phyloP scores from a whole-genome alignment of 2,113 vertebrate species.

The Tachysurus vachellii region DNA sequence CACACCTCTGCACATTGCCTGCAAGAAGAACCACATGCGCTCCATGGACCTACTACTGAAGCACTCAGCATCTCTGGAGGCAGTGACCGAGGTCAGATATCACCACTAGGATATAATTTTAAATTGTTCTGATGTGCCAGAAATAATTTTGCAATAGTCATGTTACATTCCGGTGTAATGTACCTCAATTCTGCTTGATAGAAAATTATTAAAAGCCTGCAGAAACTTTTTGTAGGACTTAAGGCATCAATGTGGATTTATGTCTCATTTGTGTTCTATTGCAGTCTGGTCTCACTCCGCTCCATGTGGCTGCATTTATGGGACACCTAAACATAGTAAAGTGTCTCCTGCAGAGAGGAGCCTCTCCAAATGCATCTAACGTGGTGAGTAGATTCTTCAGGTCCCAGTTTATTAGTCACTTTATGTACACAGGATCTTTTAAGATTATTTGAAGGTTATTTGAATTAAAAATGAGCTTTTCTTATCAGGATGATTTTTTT shows the following conservation, averaged over 20 bases:
- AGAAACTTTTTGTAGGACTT: not conserved
- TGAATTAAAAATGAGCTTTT: not conserved
- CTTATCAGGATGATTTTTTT: not conserved
- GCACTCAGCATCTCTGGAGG: slow-evolving; percentile 90
- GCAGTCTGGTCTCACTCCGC: slow-evolving; percentile 94
- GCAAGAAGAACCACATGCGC: slow-evolving; percentile 96
- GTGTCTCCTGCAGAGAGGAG: slow-evolving; percentile 88
- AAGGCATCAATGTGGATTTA: not conserved
- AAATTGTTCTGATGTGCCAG: not conserved
- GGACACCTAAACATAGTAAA: slow-evolving; percentile 93
- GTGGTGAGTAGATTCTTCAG: slow-evolving; percentile 80
- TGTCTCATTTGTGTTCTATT: not conserved
- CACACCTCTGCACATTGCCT: slow-evolving; percentile 95
- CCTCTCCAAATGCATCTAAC: slow-evolving; percentile 95
- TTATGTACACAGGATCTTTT: not conserved
- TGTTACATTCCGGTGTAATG: not conserved
- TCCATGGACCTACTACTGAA: slow-evolving; percentile 97
- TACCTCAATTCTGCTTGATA: not conserved
- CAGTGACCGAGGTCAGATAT: slow-evolving; percentile 88
- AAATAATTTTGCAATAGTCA: not conserved
- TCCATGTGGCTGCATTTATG: slow-evolving; percentile 98
- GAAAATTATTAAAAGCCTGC: not conserved
- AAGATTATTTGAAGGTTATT: not conserved
- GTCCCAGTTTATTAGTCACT: not conserved
- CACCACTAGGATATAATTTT: not conserved